These are phyloP conservation scores for Mythimna lalbum DNA, from an alignment of 2,888 invertebrate species.

Conservation along the genomic window DNA sequence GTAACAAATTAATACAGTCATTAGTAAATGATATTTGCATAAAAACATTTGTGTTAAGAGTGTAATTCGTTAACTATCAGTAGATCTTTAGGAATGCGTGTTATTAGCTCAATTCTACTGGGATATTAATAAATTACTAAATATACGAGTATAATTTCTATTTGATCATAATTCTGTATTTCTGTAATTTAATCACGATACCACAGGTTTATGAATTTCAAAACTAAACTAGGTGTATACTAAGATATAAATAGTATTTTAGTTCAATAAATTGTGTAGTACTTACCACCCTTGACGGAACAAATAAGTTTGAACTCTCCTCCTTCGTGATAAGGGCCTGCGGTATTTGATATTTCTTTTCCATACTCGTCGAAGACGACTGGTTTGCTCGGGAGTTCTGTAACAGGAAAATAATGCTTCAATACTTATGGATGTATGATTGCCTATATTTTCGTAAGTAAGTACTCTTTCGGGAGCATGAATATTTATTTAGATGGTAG, in stretches of 20 bases:
- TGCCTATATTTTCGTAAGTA: constrained; percentile 22
- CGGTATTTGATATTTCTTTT: constrained; percentile 91
- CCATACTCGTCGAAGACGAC: constrained; percentile 94
- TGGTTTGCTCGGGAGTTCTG: constrained; percentile 94
- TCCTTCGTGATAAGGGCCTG: constrained; percentile 94
- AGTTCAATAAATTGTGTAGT: constrained; percentile 36
- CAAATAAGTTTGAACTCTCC: constrained; percentile 93
- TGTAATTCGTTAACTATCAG: constrained; percentile 11
- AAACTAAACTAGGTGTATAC: background rate
- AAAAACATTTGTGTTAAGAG: constrained; percentile 5
- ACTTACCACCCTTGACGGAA: constrained; percentile 93
- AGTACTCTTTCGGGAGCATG: constrained; percentile 4
- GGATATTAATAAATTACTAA: background rate
- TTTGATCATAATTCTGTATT: background rate
- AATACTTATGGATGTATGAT: constrained; percentile 20
- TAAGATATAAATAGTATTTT: too few relatives aligned
- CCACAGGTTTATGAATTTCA: too few relatives aligned
- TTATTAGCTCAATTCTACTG: background rate
- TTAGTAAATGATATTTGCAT: constrained; percentile 29
- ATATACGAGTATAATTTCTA: background rate
- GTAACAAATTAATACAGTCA: constrained; percentile 38
- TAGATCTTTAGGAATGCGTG: background rate
- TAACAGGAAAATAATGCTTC: constrained; percentile 73
- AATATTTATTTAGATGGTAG: background rate
- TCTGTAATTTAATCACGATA: background rate